Evolutionary conservation across 2,888 invertebrate species (phyloP), one percentile per base, ranked within the genome.

Genomic region (Diogma glabrata): DNA sequence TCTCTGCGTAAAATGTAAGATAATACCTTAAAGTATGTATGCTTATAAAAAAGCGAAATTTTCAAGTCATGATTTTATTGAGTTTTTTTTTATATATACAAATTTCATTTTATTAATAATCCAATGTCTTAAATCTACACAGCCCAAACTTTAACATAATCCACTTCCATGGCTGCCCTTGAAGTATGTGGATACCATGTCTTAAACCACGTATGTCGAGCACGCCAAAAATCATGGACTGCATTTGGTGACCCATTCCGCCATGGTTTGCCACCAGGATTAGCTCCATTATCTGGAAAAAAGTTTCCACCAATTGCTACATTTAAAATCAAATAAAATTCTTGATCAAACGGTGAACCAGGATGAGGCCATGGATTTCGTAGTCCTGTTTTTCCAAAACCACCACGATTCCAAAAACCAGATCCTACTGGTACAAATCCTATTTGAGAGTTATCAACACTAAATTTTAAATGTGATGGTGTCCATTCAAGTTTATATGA

Each of bases 291-390:
- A 58, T 84, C 82, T 1, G 80, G 78, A 71, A 82, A 82, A 66
- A 72, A 82, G n/a, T 73, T 74, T 22, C 84, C 84, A 8, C 83
- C 83, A 17, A 81, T 77, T 52, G 83, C 84, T 53, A 83, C 57
- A 64, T 82, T 83, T 55, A 84, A 24, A 24, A 24, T 24, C 9
- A 47, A 4, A 47, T 12, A 17, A 64, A 74, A 73, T 71, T 79
- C 75, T 61, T 80, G 73, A 61, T 82, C 81, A 58, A 82, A 82
- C 2, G 82, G 82, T 12, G 82, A 81, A 78, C 81, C 78, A 60
- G 72, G 75, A 22, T 66, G 63, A 40, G 16, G 17, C 79, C 79
- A 79, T 4, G 77, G 77, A 61, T 79, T 80, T 10, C 67, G 62
- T n/a, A 73, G 61, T 49, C 68, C 67, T 57, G 66, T 70, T 2